phyloP scores from a whole-genome alignment of 2,797 vertebrate species.

The Coluber constrictor region DNA sequence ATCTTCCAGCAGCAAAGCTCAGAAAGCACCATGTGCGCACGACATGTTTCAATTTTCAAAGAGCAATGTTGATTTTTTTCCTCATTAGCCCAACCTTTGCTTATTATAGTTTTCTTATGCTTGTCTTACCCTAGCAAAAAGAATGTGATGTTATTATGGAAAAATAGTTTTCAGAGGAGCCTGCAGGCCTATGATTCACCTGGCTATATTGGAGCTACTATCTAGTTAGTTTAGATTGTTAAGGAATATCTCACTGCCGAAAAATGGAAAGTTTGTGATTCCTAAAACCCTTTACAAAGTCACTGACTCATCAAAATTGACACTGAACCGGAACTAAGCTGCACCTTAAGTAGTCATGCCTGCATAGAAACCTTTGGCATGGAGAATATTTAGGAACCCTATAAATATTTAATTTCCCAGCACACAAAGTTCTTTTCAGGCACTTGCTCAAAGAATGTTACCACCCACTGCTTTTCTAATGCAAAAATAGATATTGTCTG shows the following conservation, averaged over 20 bases:
- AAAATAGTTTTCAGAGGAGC: not conserved
- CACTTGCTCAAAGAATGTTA: not conserved
- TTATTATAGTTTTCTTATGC: not conserved
- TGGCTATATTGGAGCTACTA: not conserved
- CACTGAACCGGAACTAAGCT: not conserved
- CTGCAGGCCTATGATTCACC: no score
- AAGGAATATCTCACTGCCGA: not conserved
- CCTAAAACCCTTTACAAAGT: not conserved
- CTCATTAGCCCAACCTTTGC: not conserved
- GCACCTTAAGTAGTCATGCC: not conserved
- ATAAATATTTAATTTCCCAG: not conserved
- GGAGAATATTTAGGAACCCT: not conserved
- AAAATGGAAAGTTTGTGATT: not conserved
- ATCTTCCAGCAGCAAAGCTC: no score
- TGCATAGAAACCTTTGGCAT: not conserved
- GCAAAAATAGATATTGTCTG: not conserved
- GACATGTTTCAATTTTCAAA: no score
- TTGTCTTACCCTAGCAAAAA: not conserved
- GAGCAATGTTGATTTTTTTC: not conserved
- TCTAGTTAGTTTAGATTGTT: not conserved
- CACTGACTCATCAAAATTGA: not conserved
- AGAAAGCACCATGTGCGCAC: no score
- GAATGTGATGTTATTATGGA: not conserved
- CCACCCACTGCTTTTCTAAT: not conserved
- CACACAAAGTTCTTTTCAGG: not conserved